These are phyloP conservation scores for Uropetala carovei DNA, from an alignment of 2,888 invertebrate genomes.

Conservation along the genomic window DNA sequence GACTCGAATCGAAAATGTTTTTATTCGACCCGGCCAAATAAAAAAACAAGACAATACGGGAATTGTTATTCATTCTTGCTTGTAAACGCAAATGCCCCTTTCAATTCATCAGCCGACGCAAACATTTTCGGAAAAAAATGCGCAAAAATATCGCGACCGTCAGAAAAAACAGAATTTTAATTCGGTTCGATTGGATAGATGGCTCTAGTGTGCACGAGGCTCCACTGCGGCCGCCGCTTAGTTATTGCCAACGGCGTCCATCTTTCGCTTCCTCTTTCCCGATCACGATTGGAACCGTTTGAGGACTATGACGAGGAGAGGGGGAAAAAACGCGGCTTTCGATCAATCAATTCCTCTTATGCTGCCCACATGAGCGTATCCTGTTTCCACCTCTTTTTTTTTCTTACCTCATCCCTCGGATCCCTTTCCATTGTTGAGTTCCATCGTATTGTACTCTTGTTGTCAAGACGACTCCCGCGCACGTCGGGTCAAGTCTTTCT, in stretches of 20 bases:
- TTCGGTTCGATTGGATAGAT: not conserved
- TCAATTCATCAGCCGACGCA: not conserved
- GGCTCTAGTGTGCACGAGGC: not conserved
- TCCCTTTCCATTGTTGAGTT: conserved; percentile 18
- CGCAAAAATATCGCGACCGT: not conserved
- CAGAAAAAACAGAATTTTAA: too few relatives aligned
- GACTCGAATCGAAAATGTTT: too few relatives aligned
- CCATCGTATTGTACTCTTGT: not conserved
- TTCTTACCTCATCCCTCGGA: not conserved
- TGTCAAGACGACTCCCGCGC: not conserved
- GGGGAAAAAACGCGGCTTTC: conserved; percentile 12
- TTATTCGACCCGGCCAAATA: too few relatives aligned
- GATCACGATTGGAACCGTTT: not conserved
- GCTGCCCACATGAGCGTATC: conserved; percentile 1
- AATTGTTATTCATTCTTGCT: not conserved
- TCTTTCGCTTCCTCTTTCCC: conserved; percentile 13
- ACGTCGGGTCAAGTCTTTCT: not conserved
- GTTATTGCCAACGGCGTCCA: not conserved
- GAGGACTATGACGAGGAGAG: not conserved
- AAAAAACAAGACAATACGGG: too few relatives aligned
- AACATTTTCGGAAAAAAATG: not conserved
- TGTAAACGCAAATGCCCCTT: not conserved
- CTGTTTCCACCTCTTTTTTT: not conserved
- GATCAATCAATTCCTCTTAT: conserved; percentile 12
- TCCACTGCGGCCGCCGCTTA: not conserved